Base-by-base conservation (phyloP, 2,113 vertebrate species). In the Andinoacara biseriatus region DNA sequence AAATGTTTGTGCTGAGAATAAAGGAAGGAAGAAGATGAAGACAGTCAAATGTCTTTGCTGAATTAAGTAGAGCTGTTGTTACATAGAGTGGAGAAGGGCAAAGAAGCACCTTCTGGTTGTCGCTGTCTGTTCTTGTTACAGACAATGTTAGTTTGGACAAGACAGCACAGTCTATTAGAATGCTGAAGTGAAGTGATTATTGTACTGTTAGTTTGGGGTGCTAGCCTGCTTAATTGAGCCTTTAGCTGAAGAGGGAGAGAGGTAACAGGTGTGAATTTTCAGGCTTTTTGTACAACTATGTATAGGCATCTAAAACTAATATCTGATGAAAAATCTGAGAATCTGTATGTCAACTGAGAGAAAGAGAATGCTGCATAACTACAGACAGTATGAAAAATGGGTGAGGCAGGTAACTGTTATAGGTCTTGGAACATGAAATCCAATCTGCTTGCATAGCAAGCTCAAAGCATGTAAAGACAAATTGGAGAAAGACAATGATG, bases 41-140 rank as follows among this genome's bases (percentile, higher is more conserved):
- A 74, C 82, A 76, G 74, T 83, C 77, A 62, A 57, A 31, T 43
- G 74, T 77, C 57, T 86, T 59, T 10, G 85, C 79, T 61, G 60
- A 22, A 80, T 72, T 5, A 38, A 67, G 58, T 33, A 72, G 78
- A 54, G 77, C 61, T 57, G 61, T 86, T 74, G 75, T 78, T 35
- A 75, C 69, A 56, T 52, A 7, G n/a, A 83, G 78, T 69, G 52
- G 52, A 86, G 60, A 74, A 76, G 67, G 59, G 49, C 84, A 79
- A 62, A 80, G 58, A 20, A 72, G 74, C 76, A 81, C 63, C 77
- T 81, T 74, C 86, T 91, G 81, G 56, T 57, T 59, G 78, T 76
- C 63, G 82, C n/a, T 61, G 67, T 54, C 20, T 10, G 22, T 38
- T 26, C 10, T 59, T 82, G 54, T 77, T 62, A 74, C 11, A 58